A percentile compares a stretch with the other conserved stretches of the same genome.
These are phyloP conservation scores for Xyliphius kryptos DNA, from an alignment of 2,113 vertebrate genomes.

Conservation along the genomic window DNA sequence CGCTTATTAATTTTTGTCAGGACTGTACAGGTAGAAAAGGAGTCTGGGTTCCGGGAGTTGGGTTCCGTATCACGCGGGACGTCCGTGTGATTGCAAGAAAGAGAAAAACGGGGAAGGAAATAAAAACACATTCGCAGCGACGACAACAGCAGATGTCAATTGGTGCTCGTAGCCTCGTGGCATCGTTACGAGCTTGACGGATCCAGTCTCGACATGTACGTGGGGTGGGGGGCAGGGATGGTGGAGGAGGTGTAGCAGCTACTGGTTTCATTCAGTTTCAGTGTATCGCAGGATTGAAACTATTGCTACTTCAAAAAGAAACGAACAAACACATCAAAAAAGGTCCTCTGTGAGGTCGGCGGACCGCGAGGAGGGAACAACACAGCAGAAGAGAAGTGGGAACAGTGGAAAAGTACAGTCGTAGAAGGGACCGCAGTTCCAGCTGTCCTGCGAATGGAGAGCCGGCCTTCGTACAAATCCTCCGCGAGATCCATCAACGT, in stretches of 20 bases:
- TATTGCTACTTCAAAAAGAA: conserved; percentile 35
- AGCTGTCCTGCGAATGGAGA: conserved; percentile 6
- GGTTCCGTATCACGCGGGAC: conserved; percentile 72
- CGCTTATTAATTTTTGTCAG: conserved; percentile 63
- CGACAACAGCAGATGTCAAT: conserved; percentile 55
- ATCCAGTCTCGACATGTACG: conserved; percentile 73
- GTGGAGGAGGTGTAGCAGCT: conserved; percentile 41
- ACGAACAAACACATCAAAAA: neutral
- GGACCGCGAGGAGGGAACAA: conserved; percentile 15
- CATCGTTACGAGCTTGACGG: conserved; percentile 66
- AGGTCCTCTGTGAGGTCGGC: conserved; percentile 32
- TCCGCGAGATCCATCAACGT: conserved; percentile 78
- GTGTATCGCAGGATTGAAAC: conserved; percentile 71
- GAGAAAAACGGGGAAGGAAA: conserved; percentile 27
- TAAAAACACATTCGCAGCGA: conserved; percentile 35
- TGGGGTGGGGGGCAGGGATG: conserved; percentile 46
- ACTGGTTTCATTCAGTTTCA: conserved; percentile 80
- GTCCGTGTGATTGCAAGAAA: conserved; percentile 62
- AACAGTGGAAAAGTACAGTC: conserved; percentile 18
- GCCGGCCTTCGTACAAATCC: conserved; percentile 63
- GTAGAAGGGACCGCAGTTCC: too few relatives aligned
- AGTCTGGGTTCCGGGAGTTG: conserved; percentile 16
- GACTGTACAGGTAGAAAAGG: conserved; percentile 67
- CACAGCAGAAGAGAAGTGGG: conserved; percentile 7
- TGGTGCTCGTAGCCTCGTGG: neutral